These are phyloP conservation scores for Drosophila peninsularis DNA, from an alignment of 2,888 invertebrate genomes.

Conservation along the genomic window DNA sequence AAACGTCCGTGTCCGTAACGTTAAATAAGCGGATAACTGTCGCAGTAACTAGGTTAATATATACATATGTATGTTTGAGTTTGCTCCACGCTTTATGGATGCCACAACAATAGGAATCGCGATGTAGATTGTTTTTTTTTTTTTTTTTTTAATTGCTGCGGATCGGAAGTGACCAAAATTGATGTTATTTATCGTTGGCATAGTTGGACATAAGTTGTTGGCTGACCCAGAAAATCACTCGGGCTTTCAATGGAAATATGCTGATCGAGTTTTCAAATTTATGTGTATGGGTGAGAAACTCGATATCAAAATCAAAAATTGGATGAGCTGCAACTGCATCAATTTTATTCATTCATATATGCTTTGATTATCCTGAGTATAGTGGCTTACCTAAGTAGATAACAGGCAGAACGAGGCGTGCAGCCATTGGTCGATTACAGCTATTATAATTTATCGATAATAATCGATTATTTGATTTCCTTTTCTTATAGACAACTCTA, in stretches of 20 bases:
- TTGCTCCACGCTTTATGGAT: constrained; percentile 16
- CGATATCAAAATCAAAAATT: too few relatives aligned
- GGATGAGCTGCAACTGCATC: too few relatives aligned
- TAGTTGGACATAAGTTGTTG: neutral
- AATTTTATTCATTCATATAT: too few relatives aligned
- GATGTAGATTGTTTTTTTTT: constrained; percentile 16
- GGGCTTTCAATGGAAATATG: neutral
- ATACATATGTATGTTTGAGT: constrained; percentile 29
- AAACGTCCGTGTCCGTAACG: constrained; percentile 28
- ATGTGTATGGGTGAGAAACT: too few relatives aligned
- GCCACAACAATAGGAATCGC: constrained; percentile 27
- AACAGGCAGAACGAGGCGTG: too few relatives aligned
- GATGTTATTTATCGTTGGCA: constrained; percentile 25
- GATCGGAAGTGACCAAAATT: neutral
- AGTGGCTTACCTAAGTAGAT: too few relatives aligned
- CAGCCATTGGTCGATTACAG: too few relatives aligned
- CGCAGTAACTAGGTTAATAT: constrained; percentile 56
- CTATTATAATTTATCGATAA: too few relatives aligned
- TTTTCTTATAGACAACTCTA: too few relatives aligned
- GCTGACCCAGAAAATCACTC: neutral
- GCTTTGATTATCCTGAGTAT: too few relatives aligned
- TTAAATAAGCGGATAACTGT: constrained; percentile 55
- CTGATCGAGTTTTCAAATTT: too few relatives aligned
- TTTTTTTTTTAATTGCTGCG: constrained; percentile 8
- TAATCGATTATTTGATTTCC: too few relatives aligned